A percentile compares a stretch with the other conserved stretches of the same genome.
These are phyloP conservation scores for Ametastegia equiseti DNA, from an alignment of 2,888 invertebrate genomes.

Conservation along the genomic window DNA sequence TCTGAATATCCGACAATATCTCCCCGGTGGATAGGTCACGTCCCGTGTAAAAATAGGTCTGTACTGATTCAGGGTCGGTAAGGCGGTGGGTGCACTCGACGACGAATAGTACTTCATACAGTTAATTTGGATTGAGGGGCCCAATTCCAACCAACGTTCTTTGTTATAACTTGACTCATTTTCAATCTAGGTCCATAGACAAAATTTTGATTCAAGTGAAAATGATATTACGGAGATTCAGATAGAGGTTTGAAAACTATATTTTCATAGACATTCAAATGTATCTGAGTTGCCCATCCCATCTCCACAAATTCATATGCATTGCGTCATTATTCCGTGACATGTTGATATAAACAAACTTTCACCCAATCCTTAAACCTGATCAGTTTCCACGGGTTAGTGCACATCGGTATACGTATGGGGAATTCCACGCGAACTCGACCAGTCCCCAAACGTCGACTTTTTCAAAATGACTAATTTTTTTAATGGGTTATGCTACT, in stretches of 20 bases:
- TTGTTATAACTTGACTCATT: too few relatives aligned
- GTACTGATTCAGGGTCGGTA: too few relatives aligned
- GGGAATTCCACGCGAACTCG: too few relatives aligned
- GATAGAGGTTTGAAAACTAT: not conserved
- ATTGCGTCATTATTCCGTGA: conserved; percentile 14
- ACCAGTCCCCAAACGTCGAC: too few relatives aligned
- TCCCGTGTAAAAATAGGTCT: not conserved
- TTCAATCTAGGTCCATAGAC: too few relatives aligned
- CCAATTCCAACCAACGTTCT: too few relatives aligned
- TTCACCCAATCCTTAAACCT: conserved; percentile 20
- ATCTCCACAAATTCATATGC: not conserved
- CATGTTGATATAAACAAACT: conserved; percentile 13
- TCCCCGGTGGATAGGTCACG: not conserved
- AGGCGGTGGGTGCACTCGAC: too few relatives aligned
- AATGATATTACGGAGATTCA: not conserved
- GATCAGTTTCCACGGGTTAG: not conserved
- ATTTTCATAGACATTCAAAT: not conserved
- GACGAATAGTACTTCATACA: too few relatives aligned
- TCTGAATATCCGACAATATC: not conserved
- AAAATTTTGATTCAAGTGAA: not conserved
- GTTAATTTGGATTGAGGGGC: too few relatives aligned
- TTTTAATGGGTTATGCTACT: too few relatives aligned
- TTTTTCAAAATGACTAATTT: too few relatives aligned
- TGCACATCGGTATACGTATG: not conserved
- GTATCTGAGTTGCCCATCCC: conserved; percentile 4